These are phyloP conservation scores for Macrocentrus cingulum DNA, from an alignment of 1,140 invertebrate species.

Conservation along the genomic window DNA sequence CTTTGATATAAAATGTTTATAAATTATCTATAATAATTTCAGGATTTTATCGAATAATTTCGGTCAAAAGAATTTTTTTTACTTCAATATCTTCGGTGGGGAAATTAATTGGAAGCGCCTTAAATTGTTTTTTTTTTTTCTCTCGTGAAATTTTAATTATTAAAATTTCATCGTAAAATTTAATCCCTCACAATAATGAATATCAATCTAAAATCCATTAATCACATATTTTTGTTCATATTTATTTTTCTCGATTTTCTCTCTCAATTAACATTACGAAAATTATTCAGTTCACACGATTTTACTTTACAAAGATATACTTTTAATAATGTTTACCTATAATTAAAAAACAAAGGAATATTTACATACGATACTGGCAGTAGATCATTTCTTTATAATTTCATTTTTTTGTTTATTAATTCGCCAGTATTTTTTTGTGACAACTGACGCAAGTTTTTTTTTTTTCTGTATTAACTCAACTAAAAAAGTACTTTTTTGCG, in stretches of 20 bases:
- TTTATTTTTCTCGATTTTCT: not conserved
- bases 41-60: no score
- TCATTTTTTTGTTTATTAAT: conserved; percentile 13
- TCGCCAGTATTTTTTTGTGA: not conserved
- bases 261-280: not conserved
- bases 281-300: conserved; percentile 13
- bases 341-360: conserved; percentile 35
- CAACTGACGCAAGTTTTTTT: not conserved
- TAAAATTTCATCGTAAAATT: not conserved
- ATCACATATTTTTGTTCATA: no score
- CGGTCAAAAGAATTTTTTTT: not conserved
- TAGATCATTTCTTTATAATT: conserved; percentile 34
- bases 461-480: not conserved
- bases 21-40: no score
- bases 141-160: not conserved
- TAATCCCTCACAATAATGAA: not conserved
- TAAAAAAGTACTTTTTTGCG: no score
- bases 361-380: conserved; percentile 54
- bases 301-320: conserved; percentile 4
- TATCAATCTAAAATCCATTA: no score
- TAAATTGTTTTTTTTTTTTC: conserved; percentile 5
- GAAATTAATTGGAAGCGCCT: conserved; percentile 19
- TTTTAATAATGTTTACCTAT: conserved; percentile 12
- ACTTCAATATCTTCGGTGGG: conserved; percentile 26
- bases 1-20: no score